Percentiles rank a stretch among this genome's conserved stretches.
Conservation (phyloP, 2,113 vertebrate genomes). For the Pithys albifrons region DNA sequence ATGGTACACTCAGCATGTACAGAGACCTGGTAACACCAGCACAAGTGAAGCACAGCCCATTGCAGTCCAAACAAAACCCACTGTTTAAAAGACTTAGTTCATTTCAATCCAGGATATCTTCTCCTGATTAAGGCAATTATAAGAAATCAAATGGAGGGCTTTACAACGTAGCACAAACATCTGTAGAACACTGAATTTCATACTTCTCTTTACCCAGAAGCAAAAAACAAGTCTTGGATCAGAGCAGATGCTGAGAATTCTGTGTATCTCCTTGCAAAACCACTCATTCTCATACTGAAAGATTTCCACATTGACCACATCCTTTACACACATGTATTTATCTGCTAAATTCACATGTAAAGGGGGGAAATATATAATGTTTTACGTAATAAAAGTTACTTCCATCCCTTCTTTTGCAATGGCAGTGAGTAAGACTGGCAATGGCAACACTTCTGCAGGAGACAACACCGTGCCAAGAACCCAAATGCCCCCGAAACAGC, state of each 20-base stretch:
- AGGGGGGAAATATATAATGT: neutral
- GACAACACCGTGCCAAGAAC: neutral
- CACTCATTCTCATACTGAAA: neutral
- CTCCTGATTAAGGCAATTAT: neutral
- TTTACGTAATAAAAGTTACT: neutral
- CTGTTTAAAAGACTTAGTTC: rapidly evolving
- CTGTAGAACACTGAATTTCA: neutral
- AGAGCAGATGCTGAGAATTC: neutral
- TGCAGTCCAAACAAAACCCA: neutral
- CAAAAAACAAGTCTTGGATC: neutral
- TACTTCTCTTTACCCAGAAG: neutral
- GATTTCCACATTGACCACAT: neutral
- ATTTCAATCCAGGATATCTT: neutral
- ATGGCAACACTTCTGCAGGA: neutral
- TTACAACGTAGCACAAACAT: neutral
- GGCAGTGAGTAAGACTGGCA: neutral
- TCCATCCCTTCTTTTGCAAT: neutral
- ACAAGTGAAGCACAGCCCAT: neutral
- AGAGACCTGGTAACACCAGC: neutral
- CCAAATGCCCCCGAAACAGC: neutral
- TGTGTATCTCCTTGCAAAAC: neutral
- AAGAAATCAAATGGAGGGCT: neutral
- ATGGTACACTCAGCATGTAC: rapidly evolving
- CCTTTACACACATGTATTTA: neutral
- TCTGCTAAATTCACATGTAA: neutral